Conservation (phyloP, 2,888 invertebrate species). For the Acleris cristana region DNA sequence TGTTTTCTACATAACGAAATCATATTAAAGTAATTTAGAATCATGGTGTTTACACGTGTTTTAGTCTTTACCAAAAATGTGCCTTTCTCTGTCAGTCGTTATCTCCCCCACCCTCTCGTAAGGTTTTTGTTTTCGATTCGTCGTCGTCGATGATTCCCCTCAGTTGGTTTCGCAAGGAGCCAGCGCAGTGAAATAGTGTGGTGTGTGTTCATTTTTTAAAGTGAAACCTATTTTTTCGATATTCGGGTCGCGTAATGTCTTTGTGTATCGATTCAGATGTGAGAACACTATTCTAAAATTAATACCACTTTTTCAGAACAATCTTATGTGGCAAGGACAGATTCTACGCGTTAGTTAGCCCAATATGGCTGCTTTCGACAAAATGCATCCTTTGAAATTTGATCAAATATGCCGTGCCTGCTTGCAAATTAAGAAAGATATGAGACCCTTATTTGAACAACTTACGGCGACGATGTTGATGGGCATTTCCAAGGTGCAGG, state of each 20-base stretch:
- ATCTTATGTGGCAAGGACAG: constrained; percentile 67
- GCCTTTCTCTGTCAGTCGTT: constrained; percentile 44
- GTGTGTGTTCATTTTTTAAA: constrained; percentile 32
- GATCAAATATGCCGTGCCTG: constrained; percentile 87
- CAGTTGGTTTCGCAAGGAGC: constrained; percentile 54
- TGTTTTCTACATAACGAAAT: not conserved
- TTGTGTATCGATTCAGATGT: constrained; percentile 37
- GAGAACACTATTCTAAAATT: constrained; percentile 38
- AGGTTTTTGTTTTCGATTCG: constrained; percentile 55
- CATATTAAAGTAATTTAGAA: not conserved
- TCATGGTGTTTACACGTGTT: not conserved
- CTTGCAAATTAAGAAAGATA: constrained; percentile 85
- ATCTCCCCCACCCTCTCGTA: constrained; percentile 56
- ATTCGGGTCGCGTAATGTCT: constrained; percentile 36
- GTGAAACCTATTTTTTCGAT: constrained; percentile 37
- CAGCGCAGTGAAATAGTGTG: constrained; percentile 33
- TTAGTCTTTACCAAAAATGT: constrained; percentile 42
- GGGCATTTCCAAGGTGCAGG: constrained; percentile 85
- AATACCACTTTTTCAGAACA: constrained; percentile 28
- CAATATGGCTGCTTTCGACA: constrained; percentile 77
- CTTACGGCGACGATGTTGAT: constrained; percentile 86
- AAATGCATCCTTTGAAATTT: constrained; percentile 68
- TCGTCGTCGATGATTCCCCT: constrained; percentile 45
- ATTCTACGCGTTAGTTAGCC: constrained; percentile 63
- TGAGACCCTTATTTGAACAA: constrained; percentile 86